Evolutionary conservation across 2,888 invertebrate species (phyloP), one percentile per base, ranked within the genome.

Genomic region (Nemotelus pantherinus): DNA sequence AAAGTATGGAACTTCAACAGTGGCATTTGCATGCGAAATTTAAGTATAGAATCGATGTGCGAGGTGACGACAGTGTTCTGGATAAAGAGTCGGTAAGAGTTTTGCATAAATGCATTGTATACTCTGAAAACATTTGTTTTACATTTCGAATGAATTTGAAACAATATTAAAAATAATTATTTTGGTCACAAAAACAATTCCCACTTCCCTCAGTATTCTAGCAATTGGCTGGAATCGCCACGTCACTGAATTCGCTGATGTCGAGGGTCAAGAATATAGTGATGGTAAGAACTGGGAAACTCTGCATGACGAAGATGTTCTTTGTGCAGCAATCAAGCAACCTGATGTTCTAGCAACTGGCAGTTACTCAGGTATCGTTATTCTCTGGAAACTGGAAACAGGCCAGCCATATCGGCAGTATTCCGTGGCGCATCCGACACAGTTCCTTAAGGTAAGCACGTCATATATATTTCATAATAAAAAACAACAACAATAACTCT

Each of bases 1-100:
- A 86, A 91, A 88, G 89, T 95, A 50, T 96, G 96, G 96, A 94
- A 95, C 86, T 95, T 95, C 83, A 94, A 94, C 83, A 93, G 93
- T 44, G 94, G 94, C 0, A 89, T 90, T 5, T 94, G 94, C 82
- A 84, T 94, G 79, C 88, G 93, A 80, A 90, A 90, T 76, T 91
- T 95, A 91, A 86, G 87, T 47, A 91, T 92, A 41, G 90, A 90
- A 80, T 86, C 88, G 77, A 89, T 90, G 83, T 89, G 89, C 85
- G 92, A 90, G 82, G 89, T 90, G 1, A 90, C 89, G 4, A 86
- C 86, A 60, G 89, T 90, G 64, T 89, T 90, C 81, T 91, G 91
- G 91, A 88, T 90, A 1, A 88, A 89, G 65, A 89, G 90, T 81
- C 88, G 90, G 90, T 90, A 81, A 74, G 83, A 81, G 2, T 68